Percentiles rank a stretch among this genome's conserved stretches.
phyloP scores from a whole-genome alignment of 1,140 invertebrate species.

The Heterodera carotae region DNA sequence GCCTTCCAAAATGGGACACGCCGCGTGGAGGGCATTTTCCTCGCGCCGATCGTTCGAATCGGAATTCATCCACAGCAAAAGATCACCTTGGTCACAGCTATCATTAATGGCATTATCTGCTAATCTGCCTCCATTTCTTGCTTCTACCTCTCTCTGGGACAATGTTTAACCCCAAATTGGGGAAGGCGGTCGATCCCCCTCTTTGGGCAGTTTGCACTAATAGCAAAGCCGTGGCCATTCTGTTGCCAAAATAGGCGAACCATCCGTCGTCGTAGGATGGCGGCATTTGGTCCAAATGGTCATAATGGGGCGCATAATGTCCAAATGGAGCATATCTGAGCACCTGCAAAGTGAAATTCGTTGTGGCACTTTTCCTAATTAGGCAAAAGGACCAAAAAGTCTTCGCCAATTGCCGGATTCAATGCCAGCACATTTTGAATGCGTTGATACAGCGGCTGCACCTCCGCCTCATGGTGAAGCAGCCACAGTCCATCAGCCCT shows the following conservation, averaged over 20 bases:
- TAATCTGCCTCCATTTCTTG: not conserved
- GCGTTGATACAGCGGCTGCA: conserved; percentile 32
- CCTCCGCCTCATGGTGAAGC: conserved; percentile 29
- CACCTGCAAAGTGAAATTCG: conserved; percentile 18
- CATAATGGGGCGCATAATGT: conserved; percentile 51
- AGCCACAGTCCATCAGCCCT: conserved; percentile 51
- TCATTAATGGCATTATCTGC: not conserved
- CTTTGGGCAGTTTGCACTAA: conserved; percentile 41
- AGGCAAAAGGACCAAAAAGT: conserved; percentile 44
- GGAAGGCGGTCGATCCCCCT: conserved; percentile 51
- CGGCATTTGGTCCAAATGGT: conserved; percentile 48
- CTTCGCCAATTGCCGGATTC: conserved; percentile 51
- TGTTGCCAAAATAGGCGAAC: conserved; percentile 51
- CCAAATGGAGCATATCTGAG: conserved; percentile 43
- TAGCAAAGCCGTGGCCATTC: conserved; percentile 48
- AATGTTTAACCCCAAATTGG: conserved; percentile 39
- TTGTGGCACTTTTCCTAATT: not conserved
- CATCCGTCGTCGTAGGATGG: conserved; percentile 47
- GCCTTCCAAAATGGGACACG: conserved; percentile 54
- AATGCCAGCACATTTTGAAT: conserved; percentile 38
- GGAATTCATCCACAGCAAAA: conserved; percentile 51
- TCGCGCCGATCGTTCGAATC: conserved; percentile 50
- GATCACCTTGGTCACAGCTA: conserved; percentile 36
- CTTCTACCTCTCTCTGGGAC: conserved; percentile 40
- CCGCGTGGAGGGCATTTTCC: conserved; percentile 47